Percentiles rank a stretch among this genome's conserved stretches.
Conservation (phyloP, 2,113 vertebrate genomes). For the Engystomops pustulosus region DNA sequence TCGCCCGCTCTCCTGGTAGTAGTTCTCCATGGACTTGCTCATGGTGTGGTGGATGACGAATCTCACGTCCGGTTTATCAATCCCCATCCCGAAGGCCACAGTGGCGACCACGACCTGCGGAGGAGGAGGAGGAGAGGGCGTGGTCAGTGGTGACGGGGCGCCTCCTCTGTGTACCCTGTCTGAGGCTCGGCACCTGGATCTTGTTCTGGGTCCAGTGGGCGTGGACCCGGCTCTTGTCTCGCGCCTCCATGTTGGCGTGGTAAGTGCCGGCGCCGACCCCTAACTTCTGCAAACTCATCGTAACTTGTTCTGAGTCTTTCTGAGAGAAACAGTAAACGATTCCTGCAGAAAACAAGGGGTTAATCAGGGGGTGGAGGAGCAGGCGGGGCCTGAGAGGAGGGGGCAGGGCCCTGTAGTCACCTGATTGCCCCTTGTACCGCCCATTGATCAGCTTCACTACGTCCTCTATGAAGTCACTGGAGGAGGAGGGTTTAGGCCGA, state of each 20-base stretch:
- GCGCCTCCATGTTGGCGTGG: constrained; percentile 89
- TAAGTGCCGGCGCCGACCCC: constrained; percentile 85
- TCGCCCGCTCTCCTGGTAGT: constrained; percentile 97
- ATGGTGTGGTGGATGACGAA: constrained; percentile 97
- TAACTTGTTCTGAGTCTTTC: constrained; percentile 90
- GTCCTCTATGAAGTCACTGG: constrained; percentile 79
- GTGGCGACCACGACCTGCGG: constrained; percentile 97
- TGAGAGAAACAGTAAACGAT: constrained; percentile 98
- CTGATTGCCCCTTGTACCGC: constrained; percentile 90
- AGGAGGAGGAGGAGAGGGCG: constrained; percentile 3
- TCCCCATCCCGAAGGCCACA: constrained; percentile 98
- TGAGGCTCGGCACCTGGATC: constrained; percentile 81
- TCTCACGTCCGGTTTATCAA: constrained; percentile 92
- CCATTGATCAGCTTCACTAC: constrained; percentile 83
- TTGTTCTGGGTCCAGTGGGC: constrained; percentile 86
- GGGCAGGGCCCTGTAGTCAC: constrained; percentile 67
- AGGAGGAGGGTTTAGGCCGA: constrained; percentile 81
- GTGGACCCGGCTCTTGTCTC: constrained; percentile 85
- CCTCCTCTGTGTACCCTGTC: no score
- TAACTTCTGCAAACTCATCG: constrained; percentile 81
- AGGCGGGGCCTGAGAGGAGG: not conserved
- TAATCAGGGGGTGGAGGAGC: not conserved
- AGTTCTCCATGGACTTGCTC: constrained; percentile 98
- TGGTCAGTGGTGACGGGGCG: fast-evolving
- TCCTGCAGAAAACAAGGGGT: constrained; percentile 71